Evolutionary conservation across 1,140 invertebrate species (phyloP).

Genomic region (Nylanderia fulva): DNA sequence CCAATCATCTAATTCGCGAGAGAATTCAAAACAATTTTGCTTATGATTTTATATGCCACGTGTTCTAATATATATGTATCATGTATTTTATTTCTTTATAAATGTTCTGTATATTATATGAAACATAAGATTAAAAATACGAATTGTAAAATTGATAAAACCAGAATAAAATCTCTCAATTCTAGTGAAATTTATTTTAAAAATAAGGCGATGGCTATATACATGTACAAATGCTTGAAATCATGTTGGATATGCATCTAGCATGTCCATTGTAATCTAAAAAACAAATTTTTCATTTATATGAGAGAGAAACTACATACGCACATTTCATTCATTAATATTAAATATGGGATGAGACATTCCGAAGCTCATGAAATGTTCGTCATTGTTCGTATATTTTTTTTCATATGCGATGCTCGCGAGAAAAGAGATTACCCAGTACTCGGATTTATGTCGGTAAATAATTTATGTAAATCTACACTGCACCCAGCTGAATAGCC

Average conservation of each 20-base stretch:
- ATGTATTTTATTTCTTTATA: too few relatives aligned
- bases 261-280: not conserved
- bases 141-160: not conserved
- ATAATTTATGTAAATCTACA: conserved; percentile 75
- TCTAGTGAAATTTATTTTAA: conserved; percentile 14
- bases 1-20: too few relatives aligned
- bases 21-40: too few relatives aligned
- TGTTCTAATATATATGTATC: too few relatives aligned
- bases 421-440: conserved; percentile 59
- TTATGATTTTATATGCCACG: too few relatives aligned
- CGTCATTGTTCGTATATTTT: conserved; percentile 6
- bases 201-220: not conserved
- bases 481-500: conserved; percentile 11
- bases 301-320: not conserved
- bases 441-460: conserved; percentile 67
- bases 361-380: conserved; percentile 10
- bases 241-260: not conserved
- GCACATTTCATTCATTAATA: not conserved
- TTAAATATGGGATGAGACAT: not conserved
- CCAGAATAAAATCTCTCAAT: not conserved
- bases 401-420: not conserved
- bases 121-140: too few relatives aligned
- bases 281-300: conserved; percentile 4
- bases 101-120: too few relatives aligned
- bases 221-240: not conserved